phyloP scores from a whole-genome alignment of 2,113 vertebrate species.

The Aythya baeri region DNA sequence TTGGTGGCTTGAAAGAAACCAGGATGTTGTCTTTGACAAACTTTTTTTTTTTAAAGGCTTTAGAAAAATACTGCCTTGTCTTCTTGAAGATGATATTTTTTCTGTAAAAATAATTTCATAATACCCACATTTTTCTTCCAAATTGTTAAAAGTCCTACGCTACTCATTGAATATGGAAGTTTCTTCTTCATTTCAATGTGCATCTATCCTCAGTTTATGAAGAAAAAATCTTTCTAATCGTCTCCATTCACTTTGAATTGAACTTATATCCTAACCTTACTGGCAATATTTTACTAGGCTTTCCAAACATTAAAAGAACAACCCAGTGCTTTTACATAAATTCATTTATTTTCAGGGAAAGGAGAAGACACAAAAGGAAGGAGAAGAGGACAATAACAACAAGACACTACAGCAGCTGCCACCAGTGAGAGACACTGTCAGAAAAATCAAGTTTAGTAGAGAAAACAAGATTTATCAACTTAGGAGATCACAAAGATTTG shows the following conservation, averaged over 20 bases:
- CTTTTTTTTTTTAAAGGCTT: not conserved
- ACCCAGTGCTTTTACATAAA: not conserved
- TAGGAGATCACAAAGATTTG: not conserved
- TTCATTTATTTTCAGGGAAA: not conserved
- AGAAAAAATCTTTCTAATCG: not conserved
- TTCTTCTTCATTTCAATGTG: not conserved
- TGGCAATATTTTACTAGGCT: not conserved
- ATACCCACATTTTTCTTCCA: not conserved
- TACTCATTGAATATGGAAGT: not conserved
- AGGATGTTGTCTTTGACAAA: not conserved
- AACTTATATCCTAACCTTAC: not conserved
- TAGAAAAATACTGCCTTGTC: not conserved
- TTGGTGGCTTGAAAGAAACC: conserved; percentile 5
- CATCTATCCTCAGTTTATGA: not conserved
- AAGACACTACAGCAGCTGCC: not conserved
- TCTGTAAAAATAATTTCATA: not conserved
- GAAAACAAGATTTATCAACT: not conserved
- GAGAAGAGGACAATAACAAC: not conserved
- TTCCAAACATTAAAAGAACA: not conserved
- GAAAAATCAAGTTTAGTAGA: not conserved
- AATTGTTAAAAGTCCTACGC: not conserved
- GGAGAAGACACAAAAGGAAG: not conserved
- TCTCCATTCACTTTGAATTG: not conserved
- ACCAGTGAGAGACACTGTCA: not conserved
- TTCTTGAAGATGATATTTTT: not conserved